These are phyloP conservation scores for Euphydryas editha DNA, from an alignment of 2,888 invertebrate genomes.

Conservation along the genomic window DNA sequence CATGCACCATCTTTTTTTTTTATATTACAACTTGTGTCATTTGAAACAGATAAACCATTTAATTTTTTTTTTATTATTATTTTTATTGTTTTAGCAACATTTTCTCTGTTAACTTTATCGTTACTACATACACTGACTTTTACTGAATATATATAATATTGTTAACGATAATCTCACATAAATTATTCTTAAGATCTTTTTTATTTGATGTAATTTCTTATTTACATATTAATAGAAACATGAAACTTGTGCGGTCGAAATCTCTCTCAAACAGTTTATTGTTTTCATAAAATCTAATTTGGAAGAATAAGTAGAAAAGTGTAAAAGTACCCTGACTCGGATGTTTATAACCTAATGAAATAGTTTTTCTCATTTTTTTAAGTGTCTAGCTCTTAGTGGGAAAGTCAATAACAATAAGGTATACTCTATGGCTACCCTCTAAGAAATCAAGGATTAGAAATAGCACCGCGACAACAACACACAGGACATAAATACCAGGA, in stretches of 20 bases:
- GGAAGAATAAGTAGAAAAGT: conserved; percentile 63
- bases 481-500: too few species aligned
- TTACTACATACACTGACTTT: too few species aligned
- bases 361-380: background rate
- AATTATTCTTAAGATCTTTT: background rate
- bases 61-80: too few species aligned
- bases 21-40: too few species aligned
- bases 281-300: conserved; percentile 33
- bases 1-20: too few species aligned
- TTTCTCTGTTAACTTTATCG: too few species aligned
- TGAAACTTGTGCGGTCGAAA: conserved; percentile 22
- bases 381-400: background rate
- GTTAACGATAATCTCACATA: background rate
- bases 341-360: conserved; percentile 27
- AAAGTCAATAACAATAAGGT: background rate
- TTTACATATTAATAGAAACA: conserved; percentile 9
- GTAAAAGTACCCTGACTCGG: conserved; percentile 72
- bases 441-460: too few species aligned
- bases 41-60: too few species aligned
- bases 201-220: background rate
- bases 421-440: too few species aligned
- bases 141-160: background rate
- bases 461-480: too few species aligned
- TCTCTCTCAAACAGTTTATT: conserved; percentile 34
- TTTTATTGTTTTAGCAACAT: too few species aligned